These are phyloP conservation scores for Heliconius sara DNA, from an alignment of 2,888 invertebrate species.

Conservation along the genomic window DNA sequence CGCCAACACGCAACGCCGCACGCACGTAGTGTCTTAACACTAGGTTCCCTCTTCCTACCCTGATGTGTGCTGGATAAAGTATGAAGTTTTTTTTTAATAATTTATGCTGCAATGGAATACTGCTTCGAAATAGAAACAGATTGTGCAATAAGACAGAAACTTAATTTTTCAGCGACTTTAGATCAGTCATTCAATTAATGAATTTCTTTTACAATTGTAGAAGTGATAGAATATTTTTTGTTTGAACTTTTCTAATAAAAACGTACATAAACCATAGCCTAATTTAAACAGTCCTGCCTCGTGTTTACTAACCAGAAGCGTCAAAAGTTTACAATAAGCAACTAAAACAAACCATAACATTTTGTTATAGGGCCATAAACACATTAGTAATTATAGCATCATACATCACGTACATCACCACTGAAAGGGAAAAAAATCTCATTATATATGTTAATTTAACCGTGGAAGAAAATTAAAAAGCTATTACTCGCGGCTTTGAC, in stretches of 20 bases:
- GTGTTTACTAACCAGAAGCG: conserved; percentile 6
- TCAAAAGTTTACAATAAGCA: conserved; percentile 32
- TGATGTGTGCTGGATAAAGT: no score
- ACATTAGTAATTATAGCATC: conserved; percentile 51
- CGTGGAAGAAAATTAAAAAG: conserved; percentile 75
- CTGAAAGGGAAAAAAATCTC: conserved; percentile 65
- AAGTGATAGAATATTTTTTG: not conserved
- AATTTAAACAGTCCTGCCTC: not conserved
- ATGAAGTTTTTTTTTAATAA: no score
- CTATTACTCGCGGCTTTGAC: conserved; percentile 64
- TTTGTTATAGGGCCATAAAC: conserved; percentile 43
- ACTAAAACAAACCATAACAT: conserved; percentile 37
- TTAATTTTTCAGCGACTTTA: not conserved
- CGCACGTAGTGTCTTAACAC: no score
- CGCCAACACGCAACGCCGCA: no score
- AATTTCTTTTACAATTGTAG: not conserved
- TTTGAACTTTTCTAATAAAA: not conserved
- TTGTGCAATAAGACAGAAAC: not conserved
- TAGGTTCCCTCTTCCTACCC: no score
- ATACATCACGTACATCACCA: conserved; percentile 65
- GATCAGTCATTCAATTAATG: not conserved
- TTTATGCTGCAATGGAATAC: no score
- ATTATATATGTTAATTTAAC: conserved; percentile 61
- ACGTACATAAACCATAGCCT: not conserved
- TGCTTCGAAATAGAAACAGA: no score